Base-by-base conservation (phyloP, 2,888 invertebrate species). In the Harmothoe impar region DNA sequence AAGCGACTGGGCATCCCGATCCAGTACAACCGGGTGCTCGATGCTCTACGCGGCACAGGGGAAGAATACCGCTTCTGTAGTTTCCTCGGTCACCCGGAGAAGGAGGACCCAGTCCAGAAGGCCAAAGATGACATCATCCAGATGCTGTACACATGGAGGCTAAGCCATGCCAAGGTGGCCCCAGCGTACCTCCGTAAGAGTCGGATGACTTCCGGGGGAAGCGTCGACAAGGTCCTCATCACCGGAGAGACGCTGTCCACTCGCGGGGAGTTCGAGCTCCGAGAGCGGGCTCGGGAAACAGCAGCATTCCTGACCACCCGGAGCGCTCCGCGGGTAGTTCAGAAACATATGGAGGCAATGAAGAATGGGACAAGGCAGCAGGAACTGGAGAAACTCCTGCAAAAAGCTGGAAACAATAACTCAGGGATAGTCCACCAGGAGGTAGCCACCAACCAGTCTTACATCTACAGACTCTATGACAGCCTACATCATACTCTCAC, bases 211-310 rank as follows among this genome's bases (percentile, higher is more conserved):
- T 85, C 90, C 12, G 86, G 68, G 15, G 90, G 90, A 15, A 62
- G 51, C 23, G 86, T 90, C 25, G 90, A 90, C 29, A 56, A 62
- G 51, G 86, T 86, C 7, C n/a, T 62, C n/a, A 25, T 29, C 7
- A 43, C 35, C 20, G 85, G 31, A 23, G 86, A 90, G 10, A 86
- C 62, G 12, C 43, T 90, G 15, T 62, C 90, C 35, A n/a, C 43
- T 17, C 20, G 86, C 1, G 86, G 62, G 0, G 90, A 90, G 72
- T 35, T 31, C 17, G 90, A 85, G 84, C 72, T 90, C 33, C 20
- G 62, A 17, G 85, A 86, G 25, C 33, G 90, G 43, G 90, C 90
- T n/a, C 31, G 85, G 0, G 90, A 90, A 43, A 90, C 90, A 20
- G 72, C 68, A 12, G 43, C 43, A 5, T 56, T 31, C 86, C 25